Base-by-base conservation (phyloP, 2,888 invertebrate genomes). In the Lasioglossum lativentre region DNA sequence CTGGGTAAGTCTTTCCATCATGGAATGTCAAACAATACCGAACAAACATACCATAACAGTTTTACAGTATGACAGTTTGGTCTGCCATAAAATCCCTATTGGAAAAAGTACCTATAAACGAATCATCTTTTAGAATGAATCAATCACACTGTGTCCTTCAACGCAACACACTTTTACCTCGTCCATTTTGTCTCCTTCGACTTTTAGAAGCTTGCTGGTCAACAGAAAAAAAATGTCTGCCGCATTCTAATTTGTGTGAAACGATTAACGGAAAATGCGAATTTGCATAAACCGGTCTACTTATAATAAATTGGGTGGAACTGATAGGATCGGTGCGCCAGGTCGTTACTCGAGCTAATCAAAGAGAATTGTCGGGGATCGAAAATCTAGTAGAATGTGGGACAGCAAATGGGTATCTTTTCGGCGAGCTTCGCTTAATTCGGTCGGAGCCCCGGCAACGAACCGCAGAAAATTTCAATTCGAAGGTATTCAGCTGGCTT, bases 391-490 rank as follows among this genome's bases (percentile, higher is more conserved):
- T 16, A 34, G 66, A 66, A 68, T 40, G 23, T 40, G 23, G 38
- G 19, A 23, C 12, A n/a, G 38, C 23, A 66, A 34, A 66, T 66
- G 4, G n/a, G 56, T 56, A 68, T 34, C 19, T n/a, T 63, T 40
- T 14, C 40, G 34, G 30, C 30, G 38, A 68, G 68, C 12, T 23
- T 19, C 23, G 68, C 1, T 68, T 68, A n/a, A 34, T 66, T 47
- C n/a, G n/a, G 0, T 10, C 10, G 19, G 0, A 30, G 4, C 45
- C 2, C 45, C 30, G 12, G 59, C 16, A 8, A 66, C n/a, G 59
- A 63, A 12, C 30, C 42, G 4, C 76, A 10, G 8, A n/a, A 34
- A 38, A 76, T 47, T 45, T 76, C 66, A 68, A 76, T 76, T 14
- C 14, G 19, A 16, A 27, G 38, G 30, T 16, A 34, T 68, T 47